Percentiles rank a stretch among this genome's conserved stretches.
Evolutionary conservation across 2,888 invertebrate species (phyloP).

Genomic region (Diadegma fenestrale): DNA sequence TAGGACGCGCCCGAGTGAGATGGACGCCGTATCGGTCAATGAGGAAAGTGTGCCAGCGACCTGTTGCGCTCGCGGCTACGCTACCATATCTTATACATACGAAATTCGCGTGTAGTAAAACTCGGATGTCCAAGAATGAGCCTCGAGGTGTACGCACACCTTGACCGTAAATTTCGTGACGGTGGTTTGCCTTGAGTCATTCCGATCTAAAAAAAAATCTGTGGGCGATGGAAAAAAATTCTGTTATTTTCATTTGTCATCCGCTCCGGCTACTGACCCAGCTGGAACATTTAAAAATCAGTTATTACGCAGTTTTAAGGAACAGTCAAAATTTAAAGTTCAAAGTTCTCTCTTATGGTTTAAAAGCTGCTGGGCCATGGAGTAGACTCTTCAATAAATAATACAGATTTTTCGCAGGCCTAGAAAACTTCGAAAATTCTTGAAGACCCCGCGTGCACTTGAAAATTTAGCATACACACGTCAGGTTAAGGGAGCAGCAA

Average conservation of each 20-base stretch:
- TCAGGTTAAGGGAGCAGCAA: too few species aligned
- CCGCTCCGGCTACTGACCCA: background rate
- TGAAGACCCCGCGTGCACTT: too few species aligned
- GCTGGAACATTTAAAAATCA: background rate
- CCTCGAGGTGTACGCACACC: slow-evolving; percentile 37
- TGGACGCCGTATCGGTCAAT: slow-evolving; percentile 73
- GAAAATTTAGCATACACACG: too few species aligned
- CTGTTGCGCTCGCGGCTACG: slow-evolving; percentile 72
- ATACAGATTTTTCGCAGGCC: too few species aligned
- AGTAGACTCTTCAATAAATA: too few species aligned
- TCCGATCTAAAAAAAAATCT: slow-evolving; percentile 8
- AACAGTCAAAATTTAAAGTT: too few species aligned
- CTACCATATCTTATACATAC: slow-evolving; percentile 41
- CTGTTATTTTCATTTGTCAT: slow-evolving; percentile 4
- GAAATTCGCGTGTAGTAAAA: slow-evolving; percentile 40
- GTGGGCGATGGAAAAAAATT: background rate
- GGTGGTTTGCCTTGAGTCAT: slow-evolving; percentile 21
- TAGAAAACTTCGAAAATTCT: too few species aligned
- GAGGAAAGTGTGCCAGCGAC: slow-evolving; percentile 82
- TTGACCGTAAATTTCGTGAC: slow-evolving; percentile 15
- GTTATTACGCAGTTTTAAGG: background rate
- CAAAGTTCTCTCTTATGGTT: too few species aligned
- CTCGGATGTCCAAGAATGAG: slow-evolving; percentile 22
- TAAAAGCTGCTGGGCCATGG: too few species aligned
- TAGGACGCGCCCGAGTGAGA: slow-evolving; percentile 72